Evolutionary conservation across 2,797 vertebrate species (phyloP).

Genomic region (Anguilla megastoma): DNA sequence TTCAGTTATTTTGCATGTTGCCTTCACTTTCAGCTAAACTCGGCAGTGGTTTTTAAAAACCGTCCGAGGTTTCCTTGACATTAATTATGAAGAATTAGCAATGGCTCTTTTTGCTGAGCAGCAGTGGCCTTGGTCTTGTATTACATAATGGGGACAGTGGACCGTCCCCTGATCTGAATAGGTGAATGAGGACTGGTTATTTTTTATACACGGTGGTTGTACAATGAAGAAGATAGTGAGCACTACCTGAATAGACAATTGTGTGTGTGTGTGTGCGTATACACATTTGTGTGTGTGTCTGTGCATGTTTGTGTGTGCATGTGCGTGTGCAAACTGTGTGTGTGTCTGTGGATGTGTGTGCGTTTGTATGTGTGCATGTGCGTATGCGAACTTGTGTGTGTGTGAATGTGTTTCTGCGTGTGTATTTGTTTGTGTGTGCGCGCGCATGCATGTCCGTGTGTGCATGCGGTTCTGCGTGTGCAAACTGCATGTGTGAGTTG

Average conservation of each 20-base stretch:
- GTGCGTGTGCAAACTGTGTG: background rate
- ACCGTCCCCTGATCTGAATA: background rate
- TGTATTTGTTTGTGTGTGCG: background rate
- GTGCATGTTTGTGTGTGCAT: background rate
- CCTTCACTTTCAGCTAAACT: background rate
- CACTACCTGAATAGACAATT: background rate
- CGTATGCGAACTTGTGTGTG: background rate
- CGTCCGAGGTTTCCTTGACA: background rate
- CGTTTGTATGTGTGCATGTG: background rate
- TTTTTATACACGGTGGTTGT: background rate
- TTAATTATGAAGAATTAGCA: background rate
- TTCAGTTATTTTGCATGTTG: background rate
- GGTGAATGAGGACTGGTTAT: background rate
- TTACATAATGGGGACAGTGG: background rate
- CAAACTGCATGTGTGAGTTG: no score
- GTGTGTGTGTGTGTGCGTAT: background rate
- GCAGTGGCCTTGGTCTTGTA: background rate
- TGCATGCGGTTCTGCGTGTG: no score
- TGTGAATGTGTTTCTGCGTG: no score
- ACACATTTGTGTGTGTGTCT: background rate
- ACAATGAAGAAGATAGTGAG: background rate
- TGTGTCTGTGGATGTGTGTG: background rate
- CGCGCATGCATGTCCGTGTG: conserved; percentile 39
- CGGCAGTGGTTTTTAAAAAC: background rate
- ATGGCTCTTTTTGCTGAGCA: background rate